Conservation (phyloP, 1,140 invertebrate species). For the Pseudomyrmex concolor region DNA sequence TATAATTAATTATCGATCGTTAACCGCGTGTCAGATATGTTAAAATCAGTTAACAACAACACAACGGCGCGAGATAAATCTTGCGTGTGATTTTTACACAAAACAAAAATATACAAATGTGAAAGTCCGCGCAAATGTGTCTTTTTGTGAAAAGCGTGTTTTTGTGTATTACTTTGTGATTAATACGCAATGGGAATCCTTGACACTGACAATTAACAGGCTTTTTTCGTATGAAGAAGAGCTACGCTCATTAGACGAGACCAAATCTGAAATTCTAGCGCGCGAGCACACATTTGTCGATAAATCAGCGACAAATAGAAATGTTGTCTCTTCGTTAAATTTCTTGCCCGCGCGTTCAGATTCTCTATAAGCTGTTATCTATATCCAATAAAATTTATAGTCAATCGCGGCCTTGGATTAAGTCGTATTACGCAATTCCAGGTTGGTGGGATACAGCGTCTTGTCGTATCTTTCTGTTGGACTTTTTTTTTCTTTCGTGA, state of each 20-base stretch:
- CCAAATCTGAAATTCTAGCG: slow-evolving; percentile 69
- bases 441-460: background rate
- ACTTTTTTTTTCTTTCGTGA: background rate
- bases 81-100: background rate
- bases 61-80: background rate
- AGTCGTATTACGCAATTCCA: slow-evolving; percentile 54
- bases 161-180: slow-evolving; percentile 9
- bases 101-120: background rate
- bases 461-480: background rate
- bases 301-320: slow-evolving; percentile 75
- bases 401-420: slow-evolving; percentile 49
- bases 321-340: slow-evolving; percentile 56
- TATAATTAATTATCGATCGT: slow-evolving; percentile 25
- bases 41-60: background rate
- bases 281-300: slow-evolving; percentile 21
- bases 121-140: background rate
- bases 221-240: slow-evolving; percentile 6
- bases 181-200: background rate
- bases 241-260: slow-evolving; percentile 1
- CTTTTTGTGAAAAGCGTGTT: background rate
- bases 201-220: background rate
- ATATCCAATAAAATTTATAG: slow-evolving; percentile 66
- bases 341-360: slow-evolving; percentile 29
- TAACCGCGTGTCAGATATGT: background rate
- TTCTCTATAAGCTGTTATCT: slow-evolving; percentile 55